Evolutionary conservation across 2,888 invertebrate genomes (phyloP), one percentile per base, ranked within the genome.

Genomic region (Rhogogaster chlorosoma): DNA sequence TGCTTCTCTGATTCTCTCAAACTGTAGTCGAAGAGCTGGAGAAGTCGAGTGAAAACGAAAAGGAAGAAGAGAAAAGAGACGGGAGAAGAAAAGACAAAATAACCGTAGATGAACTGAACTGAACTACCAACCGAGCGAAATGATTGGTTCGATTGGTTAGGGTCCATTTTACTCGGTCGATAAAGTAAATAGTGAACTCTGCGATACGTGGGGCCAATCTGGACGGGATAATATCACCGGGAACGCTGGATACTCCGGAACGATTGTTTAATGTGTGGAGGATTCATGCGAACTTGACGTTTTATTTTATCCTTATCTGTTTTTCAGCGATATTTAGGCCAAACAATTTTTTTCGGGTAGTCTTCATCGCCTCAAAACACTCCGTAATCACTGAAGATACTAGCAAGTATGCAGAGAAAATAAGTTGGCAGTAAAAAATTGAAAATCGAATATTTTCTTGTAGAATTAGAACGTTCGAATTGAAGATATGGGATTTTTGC

Each of bases 21-120:
- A 77, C 84, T 53, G 29, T 64, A 53, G 18, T n/a, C 83, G 70
- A 83, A 83, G 75, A 49, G 77, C 85, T 77, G 42, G 42, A 12
- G 42, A 12, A 42, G 85, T 85, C 86, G 42, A 32, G 71, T 22
- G 71, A 80, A 45, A 22, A 45, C n/a, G 70, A n/a, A 10, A 15
- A 84, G 38, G 53, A 71, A 80, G 38, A 71, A 36, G 70, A 80
- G 26, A n/a, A n/a, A n/a, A 70, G 36, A 32, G 29, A 49, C 32
- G 18, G 22, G n/a, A 77, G 1, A 45, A 82, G 45, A 57, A 83
- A 42, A 42, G 38, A 64, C 42, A 36, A 77, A 61, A 70, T 53
- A 67, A 22, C 42, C 61, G 77, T 45, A 26, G 71, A 29, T 15
- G 38, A 70, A 53, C 53, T 7, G 53, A 42, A 22, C 22, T 38